Percentiles rank a stretch among this genome's conserved stretches.
Evolutionary conservation across 2,888 invertebrate species (phyloP).

Genomic region (Psylliodes chrysocephalus): DNA sequence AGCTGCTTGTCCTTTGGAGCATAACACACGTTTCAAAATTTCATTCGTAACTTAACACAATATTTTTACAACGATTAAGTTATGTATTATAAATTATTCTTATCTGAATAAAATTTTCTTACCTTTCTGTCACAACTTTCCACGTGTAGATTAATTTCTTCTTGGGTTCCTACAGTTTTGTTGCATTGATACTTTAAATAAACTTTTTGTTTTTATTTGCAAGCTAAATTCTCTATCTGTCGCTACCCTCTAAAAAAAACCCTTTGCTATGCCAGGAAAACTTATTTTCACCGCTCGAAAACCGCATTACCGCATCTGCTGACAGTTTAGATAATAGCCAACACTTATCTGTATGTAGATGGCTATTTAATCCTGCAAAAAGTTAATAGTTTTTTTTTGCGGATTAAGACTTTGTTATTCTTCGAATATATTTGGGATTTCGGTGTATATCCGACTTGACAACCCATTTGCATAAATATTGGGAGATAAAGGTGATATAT

Average conservation of each 20-base stretch:
- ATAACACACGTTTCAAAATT: too few species aligned
- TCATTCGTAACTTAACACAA: too few species aligned
- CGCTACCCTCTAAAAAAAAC: slow-evolving; percentile 33
- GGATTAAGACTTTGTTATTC: slow-evolving; percentile 42
- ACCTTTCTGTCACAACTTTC: too few species aligned
- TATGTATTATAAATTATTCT: too few species aligned
- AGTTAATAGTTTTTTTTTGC: slow-evolving; percentile 49
- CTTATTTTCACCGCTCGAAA: slow-evolving; percentile 49
- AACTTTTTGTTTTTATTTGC: too few species aligned
- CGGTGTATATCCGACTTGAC: slow-evolving; percentile 26
- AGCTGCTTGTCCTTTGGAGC: too few species aligned
- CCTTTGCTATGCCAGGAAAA: slow-evolving; percentile 29
- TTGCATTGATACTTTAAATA: too few species aligned
- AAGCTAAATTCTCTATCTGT: slow-evolving; percentile 18
- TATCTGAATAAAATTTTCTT: too few species aligned
- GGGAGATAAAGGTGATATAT: slow-evolving; percentile 1
- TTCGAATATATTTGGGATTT: slow-evolving; percentile 43
- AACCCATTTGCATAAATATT: slow-evolving; percentile 24
- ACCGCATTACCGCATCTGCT: slow-evolving; percentile 51
- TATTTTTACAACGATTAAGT: too few species aligned
- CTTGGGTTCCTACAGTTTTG: too few species aligned
- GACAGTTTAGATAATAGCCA: slow-evolving; percentile 54
- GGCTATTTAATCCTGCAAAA: slow-evolving; percentile 49
- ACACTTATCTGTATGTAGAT: slow-evolving; percentile 54
- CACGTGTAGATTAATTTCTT: too few species aligned